Percentiles rank a stretch among this genome's conserved stretches.
phyloP scores from a whole-genome alignment of 2,797 vertebrate species.

The Amniataba percoides region DNA sequence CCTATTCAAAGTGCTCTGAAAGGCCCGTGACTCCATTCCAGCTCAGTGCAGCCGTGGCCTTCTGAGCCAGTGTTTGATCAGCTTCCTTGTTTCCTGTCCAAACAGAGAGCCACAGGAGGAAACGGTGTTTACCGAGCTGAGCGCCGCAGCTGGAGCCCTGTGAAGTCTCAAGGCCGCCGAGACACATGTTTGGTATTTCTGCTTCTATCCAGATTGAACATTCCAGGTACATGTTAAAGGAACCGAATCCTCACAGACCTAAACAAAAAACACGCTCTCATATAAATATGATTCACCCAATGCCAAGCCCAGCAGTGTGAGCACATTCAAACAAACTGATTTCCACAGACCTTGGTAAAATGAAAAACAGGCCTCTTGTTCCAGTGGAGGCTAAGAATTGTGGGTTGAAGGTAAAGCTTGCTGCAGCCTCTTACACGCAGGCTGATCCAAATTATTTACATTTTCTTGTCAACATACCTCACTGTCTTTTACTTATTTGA shows the following conservation, averaged over 20 bases:
- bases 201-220: conserved; percentile 64
- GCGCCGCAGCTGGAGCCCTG: conserved; percentile 67
- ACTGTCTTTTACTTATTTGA: conserved; percentile 13
- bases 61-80: conserved; percentile 79
- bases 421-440: conserved; percentile 11
- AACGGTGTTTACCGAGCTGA: conserved; percentile 79
- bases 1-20: conserved; percentile 53
- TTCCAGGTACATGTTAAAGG: conserved; percentile 77
- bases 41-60: conserved; percentile 71
- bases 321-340: conserved; percentile 74
- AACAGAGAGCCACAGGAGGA: conserved; percentile 80
- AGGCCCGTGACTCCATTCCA: conserved; percentile 51
- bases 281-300: conserved; percentile 72
- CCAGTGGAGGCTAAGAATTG: conserved; percentile 51
- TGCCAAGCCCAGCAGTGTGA: conserved; percentile 45
- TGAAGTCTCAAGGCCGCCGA: conserved; percentile 82
- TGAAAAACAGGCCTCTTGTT: conserved; percentile 76
- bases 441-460: conserved; percentile 21
- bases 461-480: conserved; percentile 8
- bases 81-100: conserved; percentile 82
- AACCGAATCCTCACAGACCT: conserved; percentile 60
- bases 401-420: conserved; percentile 60
- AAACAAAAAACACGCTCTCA: conserved; percentile 69
- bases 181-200: conserved; percentile 80
- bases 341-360: conserved; percentile 77